Evolutionary conservation across 2,113 vertebrate genomes (phyloP), one percentile per base, ranked within the genome.

Genomic region (Scartelaos histophorus): DNA sequence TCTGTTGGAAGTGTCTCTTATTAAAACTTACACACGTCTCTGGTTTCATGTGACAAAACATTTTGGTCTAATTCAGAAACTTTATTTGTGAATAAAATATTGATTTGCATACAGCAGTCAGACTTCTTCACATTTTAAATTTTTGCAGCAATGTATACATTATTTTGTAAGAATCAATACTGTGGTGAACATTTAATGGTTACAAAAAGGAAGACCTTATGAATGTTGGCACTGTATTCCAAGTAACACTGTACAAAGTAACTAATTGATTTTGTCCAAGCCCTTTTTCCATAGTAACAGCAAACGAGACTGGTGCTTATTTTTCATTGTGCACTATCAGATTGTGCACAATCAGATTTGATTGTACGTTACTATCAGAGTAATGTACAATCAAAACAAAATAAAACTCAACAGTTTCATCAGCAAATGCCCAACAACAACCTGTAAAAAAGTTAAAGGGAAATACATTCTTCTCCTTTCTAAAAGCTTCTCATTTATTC

Each of bases 41-140:
- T 0, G 0, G 22, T 60, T 43, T 64, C 71, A 7, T 24, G 70
- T 21, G 24, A 75, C 0, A 29, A 86, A 88, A 85, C 74, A 82
- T 15, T 2, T 17, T 11, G 15, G 3, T 43, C 24, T 69, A 1
- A 35, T 75, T 21, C 57, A 76, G 15, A 19, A 71, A 70, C 67
- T 0, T 88, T 87, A 89, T 86, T 85, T 34, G 58, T 79, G 66
- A 89, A 79, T 81, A 61, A 76, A 72, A 86, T 86, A 75, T 78
- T 67, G 29, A 70, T 71, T 78, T 57, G 24, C 46, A 34, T 80
- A 85, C 82, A 84, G 85, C 88, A 90, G 81, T 86, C 47, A 66
- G 61, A 85, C 70, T 67, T n/a, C 3, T 75, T 89, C 85, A 85
- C 79, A 85, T 76, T 73, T 22, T 25, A 13, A 51, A 70, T 11